Conservation (phyloP, 37 sponge, comb jelly and placozoan species). For the Axinella damicornis region DNA sequence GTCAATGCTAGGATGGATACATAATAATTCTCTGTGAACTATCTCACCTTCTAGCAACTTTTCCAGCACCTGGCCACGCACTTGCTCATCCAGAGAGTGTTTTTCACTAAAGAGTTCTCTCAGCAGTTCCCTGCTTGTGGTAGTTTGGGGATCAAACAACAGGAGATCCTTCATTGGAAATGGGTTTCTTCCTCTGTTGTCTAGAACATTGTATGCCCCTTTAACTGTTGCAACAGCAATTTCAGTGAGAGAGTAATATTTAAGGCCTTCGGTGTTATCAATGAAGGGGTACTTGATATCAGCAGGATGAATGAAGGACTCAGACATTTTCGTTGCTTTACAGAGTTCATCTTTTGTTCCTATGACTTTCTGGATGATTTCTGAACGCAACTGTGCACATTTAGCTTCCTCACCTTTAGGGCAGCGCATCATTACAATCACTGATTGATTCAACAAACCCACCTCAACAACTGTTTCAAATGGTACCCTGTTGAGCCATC, state of each 20-base stretch:
- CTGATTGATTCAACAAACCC: neutral
- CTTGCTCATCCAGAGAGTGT: too few species aligned
- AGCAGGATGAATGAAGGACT: neutral
- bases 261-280: neutral
- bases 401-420: conserved; percentile 4
- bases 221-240: neutral
- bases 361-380: neutral
- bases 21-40: too few species aligned
- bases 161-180: neutral
- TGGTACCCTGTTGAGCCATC: neutral
- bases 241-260: neutral
- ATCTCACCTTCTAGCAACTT: too few species aligned
- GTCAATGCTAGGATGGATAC: too few species aligned
- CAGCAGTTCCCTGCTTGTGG: neutral
- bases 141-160: neutral
- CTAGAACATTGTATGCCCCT: neutral
- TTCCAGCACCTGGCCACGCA: too few species aligned
- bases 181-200: neutral
- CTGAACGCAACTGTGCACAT: neutral
- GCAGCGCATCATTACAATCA: conserved; percentile 23
- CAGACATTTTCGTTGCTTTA: neutral
- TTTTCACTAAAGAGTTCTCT: neutral
- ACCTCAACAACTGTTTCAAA: conserved; percentile 28
- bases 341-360: neutral
- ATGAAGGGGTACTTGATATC: neutral